These are phyloP conservation scores for Epinephelus fuscoguttatus DNA, from an alignment of 2,113 vertebrate genomes.

Conservation along the genomic window DNA sequence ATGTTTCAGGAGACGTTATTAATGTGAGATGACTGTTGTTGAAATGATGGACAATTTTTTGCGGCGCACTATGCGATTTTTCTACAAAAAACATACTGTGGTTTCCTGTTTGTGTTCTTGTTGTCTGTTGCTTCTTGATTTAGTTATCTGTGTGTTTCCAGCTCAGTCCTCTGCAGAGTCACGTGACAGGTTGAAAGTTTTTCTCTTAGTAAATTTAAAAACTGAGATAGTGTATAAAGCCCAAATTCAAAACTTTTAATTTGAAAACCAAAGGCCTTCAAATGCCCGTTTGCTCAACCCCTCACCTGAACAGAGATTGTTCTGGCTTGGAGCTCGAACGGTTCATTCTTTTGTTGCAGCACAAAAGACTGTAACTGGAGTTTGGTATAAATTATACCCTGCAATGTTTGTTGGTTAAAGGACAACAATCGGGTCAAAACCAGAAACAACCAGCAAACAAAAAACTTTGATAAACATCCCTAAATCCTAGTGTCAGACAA, in stretches of 20 bases:
- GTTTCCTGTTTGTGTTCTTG: conserved; percentile 13
- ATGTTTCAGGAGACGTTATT: not conserved
- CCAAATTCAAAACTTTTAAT: not conserved
- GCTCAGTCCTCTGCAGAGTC: conserved; percentile 10
- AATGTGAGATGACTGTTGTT: not conserved
- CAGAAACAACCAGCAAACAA: not conserved
- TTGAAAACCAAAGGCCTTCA: not conserved
- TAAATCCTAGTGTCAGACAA: not conserved
- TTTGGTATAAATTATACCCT: not conserved
- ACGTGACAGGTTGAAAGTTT: not conserved
- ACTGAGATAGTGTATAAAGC: not conserved
- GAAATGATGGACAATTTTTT: not conserved
- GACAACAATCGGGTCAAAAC: not conserved
- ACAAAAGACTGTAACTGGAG: not conserved
- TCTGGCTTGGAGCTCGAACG: not conserved
- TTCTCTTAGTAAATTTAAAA: not conserved
- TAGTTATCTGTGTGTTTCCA: not conserved
- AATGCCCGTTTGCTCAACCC: not conserved
- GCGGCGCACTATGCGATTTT: not conserved
- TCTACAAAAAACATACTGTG: conserved; percentile 8
- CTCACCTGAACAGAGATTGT: not conserved
- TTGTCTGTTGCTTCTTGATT: conserved; percentile 3
- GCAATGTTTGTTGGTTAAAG: not conserved
- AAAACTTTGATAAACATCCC: not conserved
- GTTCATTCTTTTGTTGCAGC: not conserved